Conservation (phyloP, 2,888 invertebrate genomes). For the Polymixis flavicincta region DNA sequence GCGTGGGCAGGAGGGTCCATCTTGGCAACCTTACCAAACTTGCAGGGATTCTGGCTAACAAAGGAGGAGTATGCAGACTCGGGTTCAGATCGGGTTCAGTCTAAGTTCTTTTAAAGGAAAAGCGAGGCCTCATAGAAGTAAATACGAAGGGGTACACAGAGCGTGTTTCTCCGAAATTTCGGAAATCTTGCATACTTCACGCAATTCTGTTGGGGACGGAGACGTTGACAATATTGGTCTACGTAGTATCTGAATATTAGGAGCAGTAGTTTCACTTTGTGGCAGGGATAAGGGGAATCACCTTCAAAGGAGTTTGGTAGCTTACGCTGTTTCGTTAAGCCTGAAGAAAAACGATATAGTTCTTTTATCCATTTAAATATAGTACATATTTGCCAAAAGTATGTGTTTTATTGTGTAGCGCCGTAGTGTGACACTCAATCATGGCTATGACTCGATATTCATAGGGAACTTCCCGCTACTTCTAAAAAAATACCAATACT, state of each 20-base stretch:
- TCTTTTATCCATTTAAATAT: no score
- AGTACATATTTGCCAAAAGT: not conserved
- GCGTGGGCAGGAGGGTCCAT: conserved; percentile 99
- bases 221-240: not conserved
- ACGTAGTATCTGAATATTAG: not conserved
- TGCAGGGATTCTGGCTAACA: conserved; percentile 98
- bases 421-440: no score
- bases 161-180: conserved; percentile 64
- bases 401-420: not conserved
- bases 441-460: no score
- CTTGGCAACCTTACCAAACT: conserved; percentile 96
- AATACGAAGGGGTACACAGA: not conserved
- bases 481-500: no score
- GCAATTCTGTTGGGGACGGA: not conserved
- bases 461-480: no score
- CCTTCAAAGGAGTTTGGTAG: not conserved
- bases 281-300: not conserved
- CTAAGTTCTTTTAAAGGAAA: conserved; percentile 95
- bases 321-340: not conserved
- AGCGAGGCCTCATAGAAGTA: not conserved
- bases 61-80: conserved; percentile 98
- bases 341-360: not conserved
- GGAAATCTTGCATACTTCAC: not conserved
- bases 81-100: conserved; percentile 96
- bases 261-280: not conserved